Evolutionary conservation across 2,113 vertebrate species (phyloP), one percentile per base, ranked within the genome.

Genomic region (Sorex fumeus): DNA sequence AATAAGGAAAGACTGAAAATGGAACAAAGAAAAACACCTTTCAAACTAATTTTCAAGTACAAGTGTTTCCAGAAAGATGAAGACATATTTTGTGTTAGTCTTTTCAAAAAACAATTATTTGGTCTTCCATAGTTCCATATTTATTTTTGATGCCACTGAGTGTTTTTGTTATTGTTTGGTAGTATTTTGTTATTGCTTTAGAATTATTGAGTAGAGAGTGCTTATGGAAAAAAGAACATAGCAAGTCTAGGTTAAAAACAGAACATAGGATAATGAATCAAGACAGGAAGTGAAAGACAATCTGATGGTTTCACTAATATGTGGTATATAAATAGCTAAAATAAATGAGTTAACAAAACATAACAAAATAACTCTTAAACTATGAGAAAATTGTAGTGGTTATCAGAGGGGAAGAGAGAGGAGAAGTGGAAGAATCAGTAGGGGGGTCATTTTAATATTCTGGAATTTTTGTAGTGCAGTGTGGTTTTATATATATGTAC

Each of bases 21-120:
- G 13, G 34, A 57, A 76, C 43, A 76, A 40, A 27, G 74, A 16
- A 45, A 30, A 83, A 21, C 27, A 3, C 6, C 16, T 67, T 91
- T 79, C 19, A 79, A 40, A 66, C 40, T 84, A 27, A 28, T 40
- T 87, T 60, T 64, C 67, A 40, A 12, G 32, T 40, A 62, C 4
- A 89, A n/a, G 27, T 81, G 12, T 87, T 13, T 81, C 27, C 70
- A 74, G 25, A 94, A 77, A 69, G 27, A 21, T 62, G 57, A 67
- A 43, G 36, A 45, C 19, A 32, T 57, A 25, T 74, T 50, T 40
- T 30, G 16, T 84, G 43, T n/a, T 78, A 67, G 23, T 71, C 3
- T 66, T 87, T 90, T 83, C 8, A 84, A 80, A 90, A 75, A 13
- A 11, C 53, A 53, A 72, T 25, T 25, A 7, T 27, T 78, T 83